Conservation (phyloP, 2,888 invertebrate species). For the Orthonychiurus folsomi region DNA sequence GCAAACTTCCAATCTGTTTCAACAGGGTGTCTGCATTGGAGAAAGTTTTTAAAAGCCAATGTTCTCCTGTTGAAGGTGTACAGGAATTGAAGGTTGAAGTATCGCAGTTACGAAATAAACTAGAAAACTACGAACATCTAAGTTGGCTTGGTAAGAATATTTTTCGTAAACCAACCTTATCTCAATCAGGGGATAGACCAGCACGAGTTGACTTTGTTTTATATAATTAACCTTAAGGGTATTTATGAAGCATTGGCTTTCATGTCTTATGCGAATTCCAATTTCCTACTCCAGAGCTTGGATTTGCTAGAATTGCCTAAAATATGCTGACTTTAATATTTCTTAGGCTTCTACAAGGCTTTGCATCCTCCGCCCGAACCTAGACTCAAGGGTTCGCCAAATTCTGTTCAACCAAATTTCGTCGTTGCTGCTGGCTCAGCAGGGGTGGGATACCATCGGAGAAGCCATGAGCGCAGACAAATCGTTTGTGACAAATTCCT, state of each 20-base stretch:
- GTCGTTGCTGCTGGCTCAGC: constrained; percentile 11
- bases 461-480: constrained; percentile 33
- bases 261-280: background rate
- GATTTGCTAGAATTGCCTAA: too few species aligned
- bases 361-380: constrained; percentile 50
- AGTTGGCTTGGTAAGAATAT: constrained; percentile 55
- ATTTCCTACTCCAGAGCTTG: constrained; percentile 6
- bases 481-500: constrained; percentile 38
- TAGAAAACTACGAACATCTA: constrained; percentile 55
- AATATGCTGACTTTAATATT: too few species aligned
- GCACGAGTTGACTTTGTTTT: background rate
- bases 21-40: constrained; percentile 53
- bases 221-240: too few species aligned
- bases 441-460: constrained; percentile 37
- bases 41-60: constrained; percentile 49
- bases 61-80: constrained; percentile 47
- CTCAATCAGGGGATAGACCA: background rate
- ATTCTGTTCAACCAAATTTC: background rate
- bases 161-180: too few species aligned
- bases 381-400: constrained; percentile 17
- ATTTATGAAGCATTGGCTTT: too few species aligned
- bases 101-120: constrained; percentile 52
- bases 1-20: too few species aligned
- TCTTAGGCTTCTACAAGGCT: constrained; percentile 55
- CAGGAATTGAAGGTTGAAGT: constrained; percentile 54